Evolutionary conservation across 1,140 invertebrate genomes (phyloP), one percentile per base, ranked within the genome.

Genomic region (Cataglyphis hispanica): DNA sequence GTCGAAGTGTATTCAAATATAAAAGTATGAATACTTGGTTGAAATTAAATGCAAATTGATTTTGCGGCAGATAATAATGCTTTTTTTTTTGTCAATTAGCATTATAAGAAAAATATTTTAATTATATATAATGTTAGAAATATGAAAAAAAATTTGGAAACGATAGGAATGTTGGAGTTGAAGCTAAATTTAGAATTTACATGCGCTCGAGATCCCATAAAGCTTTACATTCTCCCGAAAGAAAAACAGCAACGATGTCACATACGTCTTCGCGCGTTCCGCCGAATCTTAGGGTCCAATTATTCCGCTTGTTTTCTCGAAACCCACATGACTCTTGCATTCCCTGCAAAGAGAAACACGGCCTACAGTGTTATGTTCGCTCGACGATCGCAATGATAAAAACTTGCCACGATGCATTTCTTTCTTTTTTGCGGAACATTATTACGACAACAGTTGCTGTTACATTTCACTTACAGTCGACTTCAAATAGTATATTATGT

Each of bases 231-330:
- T 34, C 80, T 70, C n/a, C n/a, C 58, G 81, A 16, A 61, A 84
- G 81, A 77, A 53, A 77, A 84, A 78, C 74, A 77, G 31, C 84
- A 22, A 85, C 43, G 74, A 85, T 56, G 64, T 64, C 63, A 43
- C 85, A 67, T 83, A 81, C 11, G 77, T 83, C 77, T 69, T 81
- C 16, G 84, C 89, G 86, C 69, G 80, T 86, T 85, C 86, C 77
- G 85, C 37, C 70, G 89, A 90, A 90, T 86, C 86, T 84, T 86
- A 75, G 83, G 64, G 69, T 50, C 88, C 89, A 91, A 91, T 91
- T 91, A 91, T 89, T 89, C 88, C 87, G 87, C 85, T 87, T 87
- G 86, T 89, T 90, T 88, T 77, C 86, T 83, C 63, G 83, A 50
- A 77, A 86, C 89, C 85, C 85, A 84, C 85, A 83, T 86, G 85